Conservation (phyloP, 2,113 vertebrate genomes). For the Cottus gobio region DNA sequence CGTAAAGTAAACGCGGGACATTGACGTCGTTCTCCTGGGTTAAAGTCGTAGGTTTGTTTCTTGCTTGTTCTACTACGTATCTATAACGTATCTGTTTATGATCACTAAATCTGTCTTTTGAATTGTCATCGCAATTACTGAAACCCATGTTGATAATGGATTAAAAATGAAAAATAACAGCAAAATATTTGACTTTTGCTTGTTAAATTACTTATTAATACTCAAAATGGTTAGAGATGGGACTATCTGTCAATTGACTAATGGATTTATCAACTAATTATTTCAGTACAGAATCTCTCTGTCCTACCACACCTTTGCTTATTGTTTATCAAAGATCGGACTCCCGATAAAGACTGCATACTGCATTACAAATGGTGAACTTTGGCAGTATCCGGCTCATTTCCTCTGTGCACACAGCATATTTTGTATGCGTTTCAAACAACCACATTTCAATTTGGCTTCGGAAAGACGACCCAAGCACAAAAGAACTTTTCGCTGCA, state of each 20-base stretch:
- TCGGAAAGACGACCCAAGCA: constrained; percentile 50
- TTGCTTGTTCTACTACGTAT: no score
- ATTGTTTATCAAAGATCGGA: constrained; percentile 11
- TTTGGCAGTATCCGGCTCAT: constrained; percentile 26
- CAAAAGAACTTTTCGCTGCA: constrained; percentile 44
- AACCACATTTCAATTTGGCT: constrained; percentile 52
- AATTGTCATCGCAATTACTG: neutral
- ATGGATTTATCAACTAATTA: neutral
- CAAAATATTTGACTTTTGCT: neutral
- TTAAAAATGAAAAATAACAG: neutral
- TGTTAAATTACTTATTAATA: neutral
- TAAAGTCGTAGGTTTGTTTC: no score
- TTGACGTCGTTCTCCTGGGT: no score
- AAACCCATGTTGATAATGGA: neutral
- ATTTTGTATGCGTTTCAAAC: constrained; percentile 14
- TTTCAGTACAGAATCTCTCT: neutral
- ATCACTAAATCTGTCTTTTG: neutral
- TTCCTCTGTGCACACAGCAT: constrained; percentile 7
- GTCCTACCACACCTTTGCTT: neutral
- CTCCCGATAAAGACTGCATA: constrained; percentile 2
- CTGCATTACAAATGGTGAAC: constrained; percentile 23
- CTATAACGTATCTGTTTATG: neutral
- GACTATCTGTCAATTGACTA: neutral
- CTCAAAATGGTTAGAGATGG: neutral
- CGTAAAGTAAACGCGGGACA: no score